Evolutionary conservation across 2,113 vertebrate species (phyloP), one percentile per base, ranked within the genome.

Genomic region (Campylomormyrus numenius): DNA sequence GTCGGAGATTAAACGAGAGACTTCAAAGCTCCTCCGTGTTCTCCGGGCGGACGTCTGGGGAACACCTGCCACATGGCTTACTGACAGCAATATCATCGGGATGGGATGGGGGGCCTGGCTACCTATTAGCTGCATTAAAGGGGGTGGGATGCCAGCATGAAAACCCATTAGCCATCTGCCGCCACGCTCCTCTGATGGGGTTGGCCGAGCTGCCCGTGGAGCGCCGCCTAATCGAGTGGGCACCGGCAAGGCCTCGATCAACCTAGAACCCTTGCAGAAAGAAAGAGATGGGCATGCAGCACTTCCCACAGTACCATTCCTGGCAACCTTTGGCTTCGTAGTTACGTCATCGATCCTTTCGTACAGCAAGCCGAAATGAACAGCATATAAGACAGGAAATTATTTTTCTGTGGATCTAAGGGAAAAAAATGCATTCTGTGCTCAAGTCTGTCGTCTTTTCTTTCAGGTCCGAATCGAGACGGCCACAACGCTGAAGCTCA

Each of bases 391-490:
- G 8, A 85, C 21, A 46, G 45, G 42, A 85, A 85, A 48, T 46
- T 31, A 70, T 70, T 46, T 85, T 85, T 85, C 45, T 4, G 21
- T 48, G n/a, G 7, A 24, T 85, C 48, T 87, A 56, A 42, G 15
- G 48, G n/a, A 87, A n/a, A 39, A 56, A 24, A 1, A 88, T 21
- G 6, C 50, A n/a, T 85, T 53, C n/a, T 48, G 62, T 90, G 39
- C 39, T 46, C 21, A 45, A 2, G 19, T 48, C 45, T n/a, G 42
- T 39, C 48, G 66, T 56, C 48, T 5, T 80, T 8, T 88, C 39
- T 89, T 77, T 88, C 91, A 99, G 98, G 98, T 99, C 52, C 97
- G 98, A 90, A 98, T 99, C 74, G 98, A 99, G 95, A 97, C 98
- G 0, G 98, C 98, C 49, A 98, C 98, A 0, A 99, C 98, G 19